Base-by-base conservation (phyloP, 2,888 invertebrate genomes). In the Biston betularia region DNA sequence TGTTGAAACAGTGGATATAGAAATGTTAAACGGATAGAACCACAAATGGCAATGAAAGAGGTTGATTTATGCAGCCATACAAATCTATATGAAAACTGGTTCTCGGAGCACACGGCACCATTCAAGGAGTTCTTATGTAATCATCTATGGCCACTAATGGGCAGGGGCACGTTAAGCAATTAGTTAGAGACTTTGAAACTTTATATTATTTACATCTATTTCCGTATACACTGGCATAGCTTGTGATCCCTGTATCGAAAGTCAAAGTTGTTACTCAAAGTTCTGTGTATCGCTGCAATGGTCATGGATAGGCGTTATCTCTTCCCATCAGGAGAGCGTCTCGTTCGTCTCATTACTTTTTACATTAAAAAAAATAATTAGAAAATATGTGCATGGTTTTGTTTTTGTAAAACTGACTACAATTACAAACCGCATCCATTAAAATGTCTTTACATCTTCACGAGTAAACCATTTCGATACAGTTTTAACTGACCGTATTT, bases 111-210 rank as follows among this genome's bases (percentile, higher is more conserved):
- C 61, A 68, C 57, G 59, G 57, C 63, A 57, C 53, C 54, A 57
- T 61, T 58, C 69, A 69, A 67, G 70, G 60, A 64, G 68, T 24
- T 65, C 40, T 75, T 72, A 75, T 69, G 68, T 68, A 75, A 74
- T 59, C 53, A 64, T 65, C 64, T 69, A 64, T 56, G 64, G 53
- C 45, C 59, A n/a, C n/a, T n/a, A n/a, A n/a, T n/a, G n/a, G n/a
- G n/a, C n/a, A n/a, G n/a, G n/a, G n/a, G n/a, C n/a, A 65, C 55
- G 57, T 44, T 63, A 66, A 59, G 48, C 48, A 59, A 68, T 67
- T 60, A 68, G 58, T 50, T 55, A 50, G 40, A 49, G 67, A 69
- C 73, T 61, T 54, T 55, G 65, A 63, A 64, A 38, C 34, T 9
- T 38, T n/a, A 53, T 15, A 7, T 48, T 42, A 45, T 60, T 45